Percentiles rank a stretch among this genome's conserved stretches.
Conservation (phyloP, 2,888 invertebrate species). For the Scaptodrosophila latifasciaeformis region DNA sequence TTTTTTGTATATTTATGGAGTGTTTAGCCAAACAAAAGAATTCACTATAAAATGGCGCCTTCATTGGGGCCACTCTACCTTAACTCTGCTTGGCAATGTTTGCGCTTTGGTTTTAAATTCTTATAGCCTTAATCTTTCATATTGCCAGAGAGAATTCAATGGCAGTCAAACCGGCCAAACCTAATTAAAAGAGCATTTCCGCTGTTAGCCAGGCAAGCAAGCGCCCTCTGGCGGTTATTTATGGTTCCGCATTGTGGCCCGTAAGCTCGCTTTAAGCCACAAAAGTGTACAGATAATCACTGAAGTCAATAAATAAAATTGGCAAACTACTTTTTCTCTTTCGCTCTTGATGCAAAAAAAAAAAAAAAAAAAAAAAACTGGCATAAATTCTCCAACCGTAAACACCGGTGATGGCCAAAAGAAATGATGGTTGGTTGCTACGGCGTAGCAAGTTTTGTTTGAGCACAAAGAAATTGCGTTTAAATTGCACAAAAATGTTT, state of each 20-base stretch:
- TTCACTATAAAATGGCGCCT: too few species aligned
- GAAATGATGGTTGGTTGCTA: neutral
- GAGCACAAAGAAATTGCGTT: slow-evolving; percentile 28
- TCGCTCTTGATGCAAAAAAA: too few species aligned
- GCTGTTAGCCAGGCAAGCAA: neutral
- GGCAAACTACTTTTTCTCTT: slow-evolving; percentile 9
- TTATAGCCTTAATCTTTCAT: too few species aligned
- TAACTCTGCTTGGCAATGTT: too few species aligned
- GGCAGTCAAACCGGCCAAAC: too few species aligned
- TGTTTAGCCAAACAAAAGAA: too few species aligned
- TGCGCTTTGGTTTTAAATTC: too few species aligned
- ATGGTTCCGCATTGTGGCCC: neutral
- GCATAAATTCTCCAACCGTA: slow-evolving; percentile 25
- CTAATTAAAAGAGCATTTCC: slow-evolving; percentile 7
- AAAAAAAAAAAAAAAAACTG: slow-evolving; percentile 11
- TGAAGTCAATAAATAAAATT: slow-evolving; percentile 28
- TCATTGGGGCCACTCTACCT: too few species aligned
- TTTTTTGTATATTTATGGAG: too few species aligned
- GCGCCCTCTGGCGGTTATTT: slow-evolving; percentile 12
- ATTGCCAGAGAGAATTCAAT: neutral
- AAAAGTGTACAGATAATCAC: slow-evolving; percentile 37
- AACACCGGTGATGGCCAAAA: too few species aligned
- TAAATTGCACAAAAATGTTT: slow-evolving; percentile 47
- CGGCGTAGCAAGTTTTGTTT: neutral
- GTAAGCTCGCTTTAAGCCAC: slow-evolving; percentile 32